phyloP scores from a whole-genome alignment of 2,113 vertebrate species.

The Cryptomyrus ogoouensis region DNA sequence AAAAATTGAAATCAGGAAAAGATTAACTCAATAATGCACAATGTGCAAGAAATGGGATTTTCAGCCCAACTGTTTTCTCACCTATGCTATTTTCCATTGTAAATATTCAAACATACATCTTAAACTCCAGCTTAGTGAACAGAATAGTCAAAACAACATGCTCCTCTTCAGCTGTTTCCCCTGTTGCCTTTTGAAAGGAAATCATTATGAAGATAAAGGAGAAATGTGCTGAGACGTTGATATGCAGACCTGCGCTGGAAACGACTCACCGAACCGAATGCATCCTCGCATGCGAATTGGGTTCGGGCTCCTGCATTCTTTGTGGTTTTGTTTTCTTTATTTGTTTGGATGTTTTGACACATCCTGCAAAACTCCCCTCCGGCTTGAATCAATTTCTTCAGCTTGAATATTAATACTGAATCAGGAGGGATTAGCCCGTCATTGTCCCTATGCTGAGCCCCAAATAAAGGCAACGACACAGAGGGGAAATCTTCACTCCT shows the following conservation, averaged over 20 bases:
- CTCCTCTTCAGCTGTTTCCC: constrained; percentile 51
- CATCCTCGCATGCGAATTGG: constrained; percentile 42
- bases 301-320: constrained; percentile 46
- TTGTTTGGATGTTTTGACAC: constrained; percentile 61
- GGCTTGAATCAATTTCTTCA: constrained; percentile 67
- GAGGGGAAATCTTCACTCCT: constrained; percentile 64
- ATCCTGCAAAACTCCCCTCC: constrained; percentile 60
- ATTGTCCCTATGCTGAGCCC: constrained; percentile 67
- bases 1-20: constrained; percentile 54
- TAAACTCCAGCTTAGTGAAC: constrained; percentile 84
- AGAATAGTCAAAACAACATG: constrained; percentile 67
- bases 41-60: constrained; percentile 49
- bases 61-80: constrained; percentile 66
- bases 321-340: constrained; percentile 50
- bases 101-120: constrained; percentile 96
- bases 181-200: constrained; percentile 55
- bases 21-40: constrained; percentile 56
- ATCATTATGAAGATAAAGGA: constrained; percentile 68
- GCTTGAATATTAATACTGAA: constrained; percentile 70
- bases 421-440: constrained; percentile 64
- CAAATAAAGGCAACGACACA: constrained; percentile 62
- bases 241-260: constrained; percentile 41
- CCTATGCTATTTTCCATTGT: constrained; percentile 94
- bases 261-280: constrained; percentile 48
- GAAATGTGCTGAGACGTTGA: constrained; percentile 50